These are phyloP conservation scores for Epizoanthus rinbou DNA, from an alignment of 92 coral and sea anemone species.

Conservation along the genomic window DNA sequence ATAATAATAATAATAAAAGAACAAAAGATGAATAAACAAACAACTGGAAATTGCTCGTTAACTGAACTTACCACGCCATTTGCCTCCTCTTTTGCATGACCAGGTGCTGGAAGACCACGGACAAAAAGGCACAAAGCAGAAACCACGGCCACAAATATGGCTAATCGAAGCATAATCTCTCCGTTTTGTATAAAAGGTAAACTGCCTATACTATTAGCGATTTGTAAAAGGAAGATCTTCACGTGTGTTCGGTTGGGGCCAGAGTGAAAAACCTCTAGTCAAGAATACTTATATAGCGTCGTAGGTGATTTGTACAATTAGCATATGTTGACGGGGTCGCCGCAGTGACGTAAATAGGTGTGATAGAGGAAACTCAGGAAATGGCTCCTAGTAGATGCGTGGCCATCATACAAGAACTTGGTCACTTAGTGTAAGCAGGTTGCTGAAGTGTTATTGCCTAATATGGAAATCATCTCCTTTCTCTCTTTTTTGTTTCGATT, in stretches of 20 bases:
- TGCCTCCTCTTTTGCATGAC: background rate
- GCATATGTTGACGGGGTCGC: no score
- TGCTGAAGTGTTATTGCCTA: slow-evolving; percentile 5
- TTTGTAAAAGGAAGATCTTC: background rate
- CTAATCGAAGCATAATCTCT: background rate
- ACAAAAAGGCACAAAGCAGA: background rate
- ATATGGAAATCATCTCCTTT: slow-evolving; percentile 14
- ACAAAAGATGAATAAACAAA: background rate
- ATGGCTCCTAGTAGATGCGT: background rate
- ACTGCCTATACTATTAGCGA: background rate
- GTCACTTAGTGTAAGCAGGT: background rate
- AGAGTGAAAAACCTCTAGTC: no score
- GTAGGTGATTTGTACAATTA: no score
- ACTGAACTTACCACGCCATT: slow-evolving; percentile 6
- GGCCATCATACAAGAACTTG: background rate
- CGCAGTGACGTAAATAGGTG: slow-evolving; percentile 31
- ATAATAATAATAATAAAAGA: background rate
- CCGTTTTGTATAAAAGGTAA: background rate
- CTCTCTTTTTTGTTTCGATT: background rate
- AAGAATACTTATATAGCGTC: no score
- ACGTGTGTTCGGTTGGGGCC: background rate
- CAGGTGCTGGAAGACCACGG: slow-evolving; percentile 1
- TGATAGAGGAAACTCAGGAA: background rate
- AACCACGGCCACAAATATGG: background rate
- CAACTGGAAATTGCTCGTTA: no score